Evolutionary conservation across 2,113 vertebrate species (phyloP).

Genomic region (Apeltes quadracus): DNA sequence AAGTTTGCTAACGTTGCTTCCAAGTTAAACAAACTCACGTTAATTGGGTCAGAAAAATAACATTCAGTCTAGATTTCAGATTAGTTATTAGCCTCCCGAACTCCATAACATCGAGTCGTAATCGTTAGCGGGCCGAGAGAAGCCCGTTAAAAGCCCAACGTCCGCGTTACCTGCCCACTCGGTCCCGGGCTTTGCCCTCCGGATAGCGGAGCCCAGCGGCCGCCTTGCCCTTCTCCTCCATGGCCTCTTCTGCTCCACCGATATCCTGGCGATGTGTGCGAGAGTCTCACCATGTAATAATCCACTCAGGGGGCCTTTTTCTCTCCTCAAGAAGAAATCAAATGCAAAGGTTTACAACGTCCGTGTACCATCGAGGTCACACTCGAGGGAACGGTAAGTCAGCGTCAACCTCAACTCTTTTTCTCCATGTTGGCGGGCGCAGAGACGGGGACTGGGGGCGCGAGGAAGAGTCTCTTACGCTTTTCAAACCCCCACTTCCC

Average conservation of each 20-base stretch:
- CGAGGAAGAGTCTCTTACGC: background rate
- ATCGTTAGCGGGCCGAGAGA: background rate
- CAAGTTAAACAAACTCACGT: no score
- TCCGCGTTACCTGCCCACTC: conserved; percentile 72
- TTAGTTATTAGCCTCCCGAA: no score
- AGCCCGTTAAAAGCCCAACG: background rate
- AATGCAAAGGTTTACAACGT: background rate
- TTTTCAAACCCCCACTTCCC: background rate
- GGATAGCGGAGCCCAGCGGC: conserved; percentile 28
- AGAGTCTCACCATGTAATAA: background rate
- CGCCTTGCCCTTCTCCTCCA: conserved; percentile 58
- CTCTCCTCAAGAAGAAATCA: background rate
- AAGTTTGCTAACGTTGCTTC: no score
- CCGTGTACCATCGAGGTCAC: background rate
- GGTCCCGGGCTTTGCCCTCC: conserved; percentile 55
- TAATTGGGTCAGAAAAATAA: no score
- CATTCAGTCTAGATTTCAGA: no score
- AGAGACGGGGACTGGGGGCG: no score
- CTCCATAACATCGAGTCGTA: no score
- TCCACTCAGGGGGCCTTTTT: background rate
- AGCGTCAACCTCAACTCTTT: background rate
- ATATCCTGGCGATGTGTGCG: background rate
- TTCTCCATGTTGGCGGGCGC: background rate
- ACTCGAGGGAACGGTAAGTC: background rate
- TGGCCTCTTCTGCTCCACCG: conserved; percentile 24